Base-by-base conservation (phyloP, 2,797 vertebrate species). In the Spea hammondii region DNA sequence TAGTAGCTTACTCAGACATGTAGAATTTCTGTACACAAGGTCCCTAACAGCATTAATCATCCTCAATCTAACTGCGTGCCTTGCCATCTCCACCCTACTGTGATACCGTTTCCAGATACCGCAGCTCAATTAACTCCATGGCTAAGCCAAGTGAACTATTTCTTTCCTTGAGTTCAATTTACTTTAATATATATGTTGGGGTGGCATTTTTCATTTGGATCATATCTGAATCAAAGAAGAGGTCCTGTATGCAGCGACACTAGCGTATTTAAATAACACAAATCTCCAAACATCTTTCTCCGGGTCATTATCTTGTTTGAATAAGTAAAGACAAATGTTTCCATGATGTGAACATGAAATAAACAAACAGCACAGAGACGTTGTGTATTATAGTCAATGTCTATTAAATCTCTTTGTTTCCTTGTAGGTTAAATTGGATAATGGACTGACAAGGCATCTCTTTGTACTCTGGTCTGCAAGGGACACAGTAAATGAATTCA, bases 401-500 rank as follows among this genome's bases (percentile, higher is more conserved):
- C 78, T 57, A 75, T 65, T 76, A 80, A 80, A 70, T 73, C 72
- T 72, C 67, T 65, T 71, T 79, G 65, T 54, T 70, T 70, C 57
- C 14, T 4, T 57, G 67, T 57, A 76, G 72, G 72, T 80, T 76
- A 75, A 80, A 80, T 76, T 75, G 67, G 59, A 75, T 80, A 75
- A 80, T 75, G 57, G 45, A 65, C 64, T 80, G 78, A 80, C 72
- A 75, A 65, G 67, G 78, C 78, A 80, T 80, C 13, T 75, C 45
- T 80, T 75, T 76, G 72, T 76, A 55, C 45, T 59, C 47, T 57
- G 72, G 78, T 74, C 78, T 80, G 55, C 54, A 49, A 74, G 66
- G 72, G 66, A 54, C 66, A 54, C 48, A 74, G 72, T 70, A 64
- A 79, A 70, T 74, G 50, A 80, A 80, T 75, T 76, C 74, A 50